Evolutionary conservation across 2,888 invertebrate genomes (phyloP).

Genomic region (Macropis europaea): DNA sequence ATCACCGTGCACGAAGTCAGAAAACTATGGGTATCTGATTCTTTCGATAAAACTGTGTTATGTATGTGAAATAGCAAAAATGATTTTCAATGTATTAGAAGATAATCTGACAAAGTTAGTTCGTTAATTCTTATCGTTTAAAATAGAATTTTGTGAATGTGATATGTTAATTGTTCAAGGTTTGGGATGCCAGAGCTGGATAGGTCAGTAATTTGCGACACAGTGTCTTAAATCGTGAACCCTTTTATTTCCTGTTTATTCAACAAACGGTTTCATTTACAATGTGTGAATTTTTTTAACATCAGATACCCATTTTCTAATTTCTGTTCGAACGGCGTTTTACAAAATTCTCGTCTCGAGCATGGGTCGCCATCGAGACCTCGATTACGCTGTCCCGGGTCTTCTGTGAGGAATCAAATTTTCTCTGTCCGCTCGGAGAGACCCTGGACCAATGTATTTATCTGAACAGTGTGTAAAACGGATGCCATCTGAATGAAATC

Average conservation of each 20-base stretch:
- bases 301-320: slow-evolving; percentile 27
- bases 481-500: slow-evolving; percentile 26
- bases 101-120: no score
- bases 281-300: slow-evolving; percentile 23
- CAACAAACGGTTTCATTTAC: no score
- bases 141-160: no score
- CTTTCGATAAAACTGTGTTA: not conserved
- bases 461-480: slow-evolving; percentile 21
- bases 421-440: slow-evolving; percentile 4
- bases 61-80: no score
- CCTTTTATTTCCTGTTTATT: not conserved
- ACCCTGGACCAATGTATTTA: slow-evolving; percentile 19
- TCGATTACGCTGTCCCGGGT: not conserved
- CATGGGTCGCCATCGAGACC: not conserved
- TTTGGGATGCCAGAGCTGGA: slow-evolving; percentile 22
- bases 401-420: slow-evolving; percentile 28
- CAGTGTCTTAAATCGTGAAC: slow-evolving; percentile 7
- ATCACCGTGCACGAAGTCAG: no score
- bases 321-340: not conserved
- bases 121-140: no score
- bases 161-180: not conserved
- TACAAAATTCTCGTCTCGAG: not conserved
- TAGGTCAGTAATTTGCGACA: slow-evolving; percentile 33
- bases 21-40: slow-evolving; percentile 16
- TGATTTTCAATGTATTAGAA: no score